Evolutionary conservation across 2,797 vertebrate genomes (phyloP), one percentile per base, ranked within the genome.

Genomic region (Sebastes jordani): DNA sequence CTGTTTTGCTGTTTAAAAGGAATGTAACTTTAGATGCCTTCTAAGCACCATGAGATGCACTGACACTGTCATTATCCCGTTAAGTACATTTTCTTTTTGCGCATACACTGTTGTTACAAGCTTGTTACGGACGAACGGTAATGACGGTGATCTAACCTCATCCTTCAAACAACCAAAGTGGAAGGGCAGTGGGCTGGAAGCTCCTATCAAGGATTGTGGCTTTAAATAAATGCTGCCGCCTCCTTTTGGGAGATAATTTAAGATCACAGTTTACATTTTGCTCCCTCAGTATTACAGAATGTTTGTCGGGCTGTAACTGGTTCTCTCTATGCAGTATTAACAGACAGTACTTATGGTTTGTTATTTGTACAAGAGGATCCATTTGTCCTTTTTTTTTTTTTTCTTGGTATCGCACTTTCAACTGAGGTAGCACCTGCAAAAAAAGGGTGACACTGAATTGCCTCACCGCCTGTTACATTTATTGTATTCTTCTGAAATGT

Each of bases 21-120:
- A 90, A 88, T 91, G 88, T 91, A 79, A 89, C 75, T 80, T 36
- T 49, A 60, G 83, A 81, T 85, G 91, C 90, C 90, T 88, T 92
- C 54, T 61, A 80, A 85, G 86, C 83, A 80, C 76, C 76, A 84
- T 69, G 70, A 86, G 60, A 81, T 82, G 87, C 85, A 91, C 91
- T 89, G 85, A 86, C 72, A 74, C 76, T 79, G 68, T 77, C 67
- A 11, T 81, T 79, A 68, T 73, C 73, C 72, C 63, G 64, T 80
- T 80, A 30, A 64, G 46, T 84, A 72, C 29, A 13, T 70, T 59
- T 74, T 65, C 32, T n/a, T 73, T 78, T 66, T 80, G 69, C n/a
- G 54, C 76, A 68, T 71, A 82, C 78, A 81, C 82, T 79, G 81
- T 79, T 75, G 81, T 79, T 75, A 58, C 25, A 72, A 75, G 72